Conservation (phyloP, 2,888 invertebrate species). For the Apamea monoglypha region DNA sequence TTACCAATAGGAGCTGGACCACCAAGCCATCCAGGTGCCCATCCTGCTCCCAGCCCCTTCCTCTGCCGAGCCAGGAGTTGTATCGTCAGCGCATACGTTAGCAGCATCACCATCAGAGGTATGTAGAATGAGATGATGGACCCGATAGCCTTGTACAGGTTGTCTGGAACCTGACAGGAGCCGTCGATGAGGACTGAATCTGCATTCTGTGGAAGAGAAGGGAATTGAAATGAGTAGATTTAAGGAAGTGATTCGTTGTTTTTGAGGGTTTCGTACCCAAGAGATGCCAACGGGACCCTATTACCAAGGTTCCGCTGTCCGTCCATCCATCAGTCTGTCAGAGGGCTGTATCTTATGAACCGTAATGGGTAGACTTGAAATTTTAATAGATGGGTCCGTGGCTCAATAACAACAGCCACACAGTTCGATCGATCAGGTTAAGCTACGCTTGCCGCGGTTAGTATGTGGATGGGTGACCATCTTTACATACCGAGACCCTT, state of each 20-base stretch:
- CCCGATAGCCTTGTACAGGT: slow-evolving; percentile 95
- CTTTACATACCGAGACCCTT: too few species aligned
- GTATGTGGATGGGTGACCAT: too few species aligned
- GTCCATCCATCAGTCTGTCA: too few species aligned
- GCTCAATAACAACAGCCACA: too few species aligned
- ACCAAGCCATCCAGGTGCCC: slow-evolving; percentile 94
- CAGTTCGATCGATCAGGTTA: too few species aligned
- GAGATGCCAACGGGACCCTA: background rate
- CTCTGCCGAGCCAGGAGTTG: slow-evolving; percentile 95
- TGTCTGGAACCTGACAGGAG: slow-evolving; percentile 95
- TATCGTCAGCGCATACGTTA: slow-evolving; percentile 98
- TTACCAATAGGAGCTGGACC: slow-evolving; percentile 90
- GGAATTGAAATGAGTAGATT: background rate
- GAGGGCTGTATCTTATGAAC: too few species aligned
- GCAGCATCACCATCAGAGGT: slow-evolving; percentile 97
- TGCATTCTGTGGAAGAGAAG: slow-evolving; percentile 92
- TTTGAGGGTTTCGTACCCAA: background rate
- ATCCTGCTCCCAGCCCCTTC: slow-evolving; percentile 92
- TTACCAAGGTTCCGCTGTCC: background rate
- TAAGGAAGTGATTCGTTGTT: background rate
- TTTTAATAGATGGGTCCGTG: too few species aligned
- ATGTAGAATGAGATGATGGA: slow-evolving; percentile 99
- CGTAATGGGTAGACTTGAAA: too few species aligned
- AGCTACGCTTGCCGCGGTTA: too few species aligned
- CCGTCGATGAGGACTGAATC: slow-evolving; percentile 95